Conservation (phyloP, 2,113 vertebrate genomes). For the Macheiramphus alcinus region DNA sequence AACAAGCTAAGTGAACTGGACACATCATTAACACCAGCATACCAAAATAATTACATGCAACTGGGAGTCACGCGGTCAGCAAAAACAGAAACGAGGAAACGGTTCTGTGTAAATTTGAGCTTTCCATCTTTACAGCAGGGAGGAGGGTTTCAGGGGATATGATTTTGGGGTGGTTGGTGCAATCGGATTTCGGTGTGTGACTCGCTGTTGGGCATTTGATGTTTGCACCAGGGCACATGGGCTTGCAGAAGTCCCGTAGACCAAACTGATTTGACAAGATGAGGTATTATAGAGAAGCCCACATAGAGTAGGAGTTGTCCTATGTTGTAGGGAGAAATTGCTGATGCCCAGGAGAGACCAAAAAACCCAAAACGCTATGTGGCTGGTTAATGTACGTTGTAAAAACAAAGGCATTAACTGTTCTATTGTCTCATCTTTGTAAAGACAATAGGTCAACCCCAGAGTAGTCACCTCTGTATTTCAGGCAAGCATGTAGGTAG, state of each 20-base stretch:
- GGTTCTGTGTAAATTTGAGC: neutral
- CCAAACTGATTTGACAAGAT: neutral
- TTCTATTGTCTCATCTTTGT: neutral
- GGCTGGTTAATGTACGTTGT: neutral
- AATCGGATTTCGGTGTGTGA: fast-evolving
- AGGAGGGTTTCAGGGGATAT: neutral
- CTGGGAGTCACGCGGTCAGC: neutral
- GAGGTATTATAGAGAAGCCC: neutral
- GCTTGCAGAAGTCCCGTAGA: neutral
- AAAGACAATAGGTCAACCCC: neutral
- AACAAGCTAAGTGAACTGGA: slow-evolving; percentile 42
- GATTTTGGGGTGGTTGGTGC: neutral
- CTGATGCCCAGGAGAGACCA: neutral
- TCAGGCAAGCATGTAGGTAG: neutral
- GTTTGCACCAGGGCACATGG: neutral
- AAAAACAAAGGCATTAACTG: neutral
- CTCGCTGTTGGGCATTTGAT: fast-evolving
- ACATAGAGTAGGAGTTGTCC: neutral
- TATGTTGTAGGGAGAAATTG: neutral
- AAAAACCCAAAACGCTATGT: neutral
- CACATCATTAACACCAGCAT: slow-evolving; percentile 22
- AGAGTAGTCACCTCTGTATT: fast-evolving
- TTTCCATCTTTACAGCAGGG: neutral
- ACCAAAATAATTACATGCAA: slow-evolving; percentile 32
- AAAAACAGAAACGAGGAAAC: neutral